phyloP scores from a whole-genome alignment of 2,797 vertebrate species.

The Merluccius polli region DNA sequence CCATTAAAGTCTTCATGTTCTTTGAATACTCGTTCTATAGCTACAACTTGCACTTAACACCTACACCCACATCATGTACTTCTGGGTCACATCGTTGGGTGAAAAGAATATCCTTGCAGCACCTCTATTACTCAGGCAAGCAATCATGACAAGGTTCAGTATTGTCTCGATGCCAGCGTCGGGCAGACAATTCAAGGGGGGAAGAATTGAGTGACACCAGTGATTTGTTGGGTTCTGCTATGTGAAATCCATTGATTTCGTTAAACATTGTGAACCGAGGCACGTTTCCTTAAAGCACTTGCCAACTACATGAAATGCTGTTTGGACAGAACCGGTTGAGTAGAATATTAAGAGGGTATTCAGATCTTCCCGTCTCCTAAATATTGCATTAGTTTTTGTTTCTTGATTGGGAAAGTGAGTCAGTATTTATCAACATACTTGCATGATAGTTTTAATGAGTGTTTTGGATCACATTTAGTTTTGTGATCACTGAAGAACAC shows the following conservation, averaged over 20 bases:
- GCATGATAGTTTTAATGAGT: not conserved
- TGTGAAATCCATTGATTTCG: constrained; percentile 34
- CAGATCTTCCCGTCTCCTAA: not conserved
- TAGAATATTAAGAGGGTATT: constrained; percentile 4
- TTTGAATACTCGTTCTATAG: not conserved
- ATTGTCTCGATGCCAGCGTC: constrained; percentile 5
- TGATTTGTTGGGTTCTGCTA: constrained; percentile 25
- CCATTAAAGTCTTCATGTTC: not conserved
- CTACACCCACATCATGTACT: not conserved
- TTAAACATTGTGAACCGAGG: constrained; percentile 16
- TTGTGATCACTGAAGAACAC: constrained; percentile 14
- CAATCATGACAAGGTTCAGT: not conserved
- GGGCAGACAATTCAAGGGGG: not conserved
- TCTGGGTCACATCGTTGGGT: not conserved
- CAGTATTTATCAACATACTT: not conserved
- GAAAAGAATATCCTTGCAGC: not conserved
- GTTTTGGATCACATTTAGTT: not conserved
- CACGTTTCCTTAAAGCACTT: constrained; percentile 21
- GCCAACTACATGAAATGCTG: constrained; percentile 20
- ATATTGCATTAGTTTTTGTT: not conserved
- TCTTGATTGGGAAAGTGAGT: not conserved
- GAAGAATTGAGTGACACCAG: constrained; percentile 13
- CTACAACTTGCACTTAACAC: not conserved
- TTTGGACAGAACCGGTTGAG: constrained; percentile 22
- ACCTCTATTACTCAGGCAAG: not conserved